phyloP scores from a whole-genome alignment of 2,797 vertebrate genomes.

The Dendrocincla fuliginosa region DNA sequence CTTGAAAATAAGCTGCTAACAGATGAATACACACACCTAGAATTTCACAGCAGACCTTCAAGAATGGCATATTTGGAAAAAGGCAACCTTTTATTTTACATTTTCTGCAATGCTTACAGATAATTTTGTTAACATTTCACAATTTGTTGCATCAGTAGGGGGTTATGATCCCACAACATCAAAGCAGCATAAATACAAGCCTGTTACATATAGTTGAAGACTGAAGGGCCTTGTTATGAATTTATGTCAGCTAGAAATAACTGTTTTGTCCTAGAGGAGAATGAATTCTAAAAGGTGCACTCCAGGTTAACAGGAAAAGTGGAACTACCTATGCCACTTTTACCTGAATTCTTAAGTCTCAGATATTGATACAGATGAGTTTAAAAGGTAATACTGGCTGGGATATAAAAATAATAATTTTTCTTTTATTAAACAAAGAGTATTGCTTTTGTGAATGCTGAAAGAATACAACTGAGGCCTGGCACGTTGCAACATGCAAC shows the following conservation, averaged over 20 bases:
- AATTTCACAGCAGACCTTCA: background rate
- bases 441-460: background rate
- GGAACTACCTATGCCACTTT: background rate
- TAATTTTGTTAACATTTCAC: constrained; percentile 35
- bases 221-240: background rate
- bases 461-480: background rate
- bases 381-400: background rate
- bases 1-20: constrained; percentile 27
- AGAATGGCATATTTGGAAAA: constrained; percentile 21
- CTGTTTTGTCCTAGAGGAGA: background rate
- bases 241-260: constrained; percentile 6
- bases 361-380: background rate
- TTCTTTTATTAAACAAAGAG: background rate
- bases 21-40: background rate
- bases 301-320: background rate
- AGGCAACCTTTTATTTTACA: background rate
- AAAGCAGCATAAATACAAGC: constrained; percentile 5
- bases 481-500: background rate
- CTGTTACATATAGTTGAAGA: background rate
- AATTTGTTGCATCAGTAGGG: constrained; percentile 16
- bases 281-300: background rate
- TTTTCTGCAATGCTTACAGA: constrained; percentile 15
- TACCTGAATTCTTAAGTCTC: background rate
- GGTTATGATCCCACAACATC: constrained; percentile 23
- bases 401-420: background rate